A percentile compares a stretch with the other conserved stretches of the same genome.
Conservation (phyloP, 2,888 invertebrate genomes). For the Chrysolina americana region DNA sequence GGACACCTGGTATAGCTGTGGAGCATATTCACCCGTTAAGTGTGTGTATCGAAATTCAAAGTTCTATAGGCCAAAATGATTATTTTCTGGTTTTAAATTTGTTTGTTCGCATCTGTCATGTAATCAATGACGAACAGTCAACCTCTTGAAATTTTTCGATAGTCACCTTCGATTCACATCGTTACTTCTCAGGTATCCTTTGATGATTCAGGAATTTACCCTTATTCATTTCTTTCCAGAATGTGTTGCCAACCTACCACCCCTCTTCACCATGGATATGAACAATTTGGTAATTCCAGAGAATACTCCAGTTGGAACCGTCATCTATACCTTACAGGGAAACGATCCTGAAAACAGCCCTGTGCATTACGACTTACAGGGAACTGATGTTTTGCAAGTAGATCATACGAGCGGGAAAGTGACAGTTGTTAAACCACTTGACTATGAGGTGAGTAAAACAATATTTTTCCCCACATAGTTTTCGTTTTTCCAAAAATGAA, state of each 20-base stretch:
- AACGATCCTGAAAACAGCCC: slow-evolving; percentile 86
- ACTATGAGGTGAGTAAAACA: slow-evolving; percentile 79
- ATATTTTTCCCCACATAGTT: background rate
- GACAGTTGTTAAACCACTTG: slow-evolving; percentile 82
- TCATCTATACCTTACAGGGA: slow-evolving; percentile 85
- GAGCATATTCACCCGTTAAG: too few species aligned
- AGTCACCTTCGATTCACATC: background rate
- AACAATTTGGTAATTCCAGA: slow-evolving; percentile 85
- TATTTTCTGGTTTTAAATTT: too few species aligned
- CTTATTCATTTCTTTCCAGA: slow-evolving; percentile 61
- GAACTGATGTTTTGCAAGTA: slow-evolving; percentile 87
- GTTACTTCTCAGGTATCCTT: background rate
- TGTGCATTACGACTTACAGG: slow-evolving; percentile 80
- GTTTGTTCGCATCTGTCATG: too few species aligned
- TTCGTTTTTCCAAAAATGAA: too few species aligned
- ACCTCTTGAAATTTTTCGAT: too few species aligned
- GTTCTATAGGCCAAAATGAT: too few species aligned
- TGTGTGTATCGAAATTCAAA: too few species aligned
- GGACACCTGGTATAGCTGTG: too few species aligned
- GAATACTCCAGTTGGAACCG: slow-evolving; percentile 82
- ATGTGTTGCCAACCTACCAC: slow-evolving; percentile 76
- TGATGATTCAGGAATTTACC: background rate
- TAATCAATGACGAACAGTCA: too few species aligned
- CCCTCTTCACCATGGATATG: slow-evolving; percentile 82
- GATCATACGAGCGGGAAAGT: slow-evolving; percentile 85